Percentiles rank a stretch among this genome's conserved stretches.
Conservation (phyloP, 2,888 invertebrate genomes). For the Sarcophaga carnaria region DNA sequence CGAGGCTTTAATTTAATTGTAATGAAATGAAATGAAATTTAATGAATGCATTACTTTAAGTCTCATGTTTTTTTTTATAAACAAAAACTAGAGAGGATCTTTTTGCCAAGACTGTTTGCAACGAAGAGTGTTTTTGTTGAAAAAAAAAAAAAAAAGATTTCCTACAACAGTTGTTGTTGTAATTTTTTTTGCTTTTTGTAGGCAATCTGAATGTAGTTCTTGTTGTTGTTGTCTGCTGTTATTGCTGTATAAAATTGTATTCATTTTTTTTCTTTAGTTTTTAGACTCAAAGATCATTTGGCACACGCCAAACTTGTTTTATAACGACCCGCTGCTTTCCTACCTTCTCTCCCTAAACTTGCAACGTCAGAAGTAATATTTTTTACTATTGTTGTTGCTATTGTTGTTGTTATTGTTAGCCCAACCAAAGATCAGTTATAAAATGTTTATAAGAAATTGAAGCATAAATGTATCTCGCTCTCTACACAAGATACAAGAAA, state of each 20-base stretch:
- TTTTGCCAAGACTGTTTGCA: conserved; percentile 1
- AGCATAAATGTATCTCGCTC: conserved; percentile 7
- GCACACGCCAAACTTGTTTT: conserved; percentile 70
- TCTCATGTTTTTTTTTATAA: background rate
- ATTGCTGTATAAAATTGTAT: conserved; percentile 14
- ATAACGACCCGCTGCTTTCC: background rate
- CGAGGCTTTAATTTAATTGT: too few relatives aligned
- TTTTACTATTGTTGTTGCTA: too few relatives aligned
- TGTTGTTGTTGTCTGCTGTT: conserved; percentile 43
- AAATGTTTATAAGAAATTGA: conserved; percentile 34
- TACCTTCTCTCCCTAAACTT: background rate
- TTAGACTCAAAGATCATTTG: conserved; percentile 55
- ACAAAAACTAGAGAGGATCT: background rate
- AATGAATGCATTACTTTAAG: conserved; percentile 1
- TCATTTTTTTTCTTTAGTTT: background rate
- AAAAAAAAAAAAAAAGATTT: conserved; percentile 8
- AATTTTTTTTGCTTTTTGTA: background rate
- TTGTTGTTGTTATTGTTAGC: background rate
- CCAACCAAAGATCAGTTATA: conserved; percentile 45
- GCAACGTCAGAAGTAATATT: too few relatives aligned
- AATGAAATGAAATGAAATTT: too few relatives aligned
- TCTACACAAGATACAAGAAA: background rate
- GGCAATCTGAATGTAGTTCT: conserved; percentile 5
- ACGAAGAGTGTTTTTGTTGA: conserved; percentile 20
- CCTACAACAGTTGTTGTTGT: conserved; percentile 52